A percentile compares a stretch with the other conserved stretches of the same genome.
These are phyloP conservation scores for Gymnothorax reevesii DNA, from an alignment of 2,797 vertebrate species.

Conservation along the genomic window DNA sequence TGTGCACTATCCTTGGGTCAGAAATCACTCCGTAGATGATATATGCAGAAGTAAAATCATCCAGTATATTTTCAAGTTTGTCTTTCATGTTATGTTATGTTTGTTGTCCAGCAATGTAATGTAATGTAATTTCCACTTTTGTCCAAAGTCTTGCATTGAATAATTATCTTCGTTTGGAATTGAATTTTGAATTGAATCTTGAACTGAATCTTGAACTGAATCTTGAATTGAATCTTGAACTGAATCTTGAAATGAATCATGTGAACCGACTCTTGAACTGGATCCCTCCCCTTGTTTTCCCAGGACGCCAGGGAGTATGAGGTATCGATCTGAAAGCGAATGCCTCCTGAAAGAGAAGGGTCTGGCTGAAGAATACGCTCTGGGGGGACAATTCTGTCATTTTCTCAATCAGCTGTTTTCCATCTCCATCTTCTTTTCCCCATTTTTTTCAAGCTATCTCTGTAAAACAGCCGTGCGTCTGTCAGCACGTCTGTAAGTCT, in stretches of 20 bases:
- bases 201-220: background rate
- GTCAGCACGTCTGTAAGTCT: slow-evolving; percentile 6
- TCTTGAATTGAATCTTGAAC: slow-evolving; percentile 21
- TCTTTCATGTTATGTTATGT: too few species aligned
- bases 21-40: too few species aligned
- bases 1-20: too few species aligned
- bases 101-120: too few species aligned
- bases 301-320: slow-evolving; percentile 92
- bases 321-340: slow-evolving; percentile 83
- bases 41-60: too few species aligned
- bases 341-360: slow-evolving; percentile 25
- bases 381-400: slow-evolving; percentile 47
- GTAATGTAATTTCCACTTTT: too few species aligned
- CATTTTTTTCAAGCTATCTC: slow-evolving; percentile 37
- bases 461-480: background rate
- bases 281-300: slow-evolving; percentile 19
- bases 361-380: background rate
- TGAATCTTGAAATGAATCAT: slow-evolving; percentile 23
- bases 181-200: background rate
- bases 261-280: slow-evolving; percentile 26
- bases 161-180: too few species aligned
- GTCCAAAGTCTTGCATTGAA: too few species aligned
- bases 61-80: too few species aligned
- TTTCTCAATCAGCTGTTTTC: slow-evolving; percentile 54
- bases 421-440: slow-evolving; percentile 41